Base-by-base conservation (phyloP, 2,797 vertebrate species). In the Poecilia gillii region DNA sequence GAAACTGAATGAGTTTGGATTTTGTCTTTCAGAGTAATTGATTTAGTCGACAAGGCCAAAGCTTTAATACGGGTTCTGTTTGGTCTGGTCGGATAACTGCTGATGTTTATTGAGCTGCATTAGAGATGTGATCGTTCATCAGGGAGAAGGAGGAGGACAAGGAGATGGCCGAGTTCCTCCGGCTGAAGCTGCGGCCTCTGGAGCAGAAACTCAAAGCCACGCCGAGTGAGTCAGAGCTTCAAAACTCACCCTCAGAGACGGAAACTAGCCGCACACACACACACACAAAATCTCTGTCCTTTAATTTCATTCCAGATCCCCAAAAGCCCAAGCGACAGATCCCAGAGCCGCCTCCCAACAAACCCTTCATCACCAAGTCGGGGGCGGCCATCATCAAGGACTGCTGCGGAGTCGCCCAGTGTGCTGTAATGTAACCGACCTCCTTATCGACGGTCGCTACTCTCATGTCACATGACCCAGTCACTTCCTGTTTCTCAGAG, bases 81-180 rank as follows among this genome's bases (percentile, higher is more conserved):
- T 28, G 14, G 47, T 33, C 36, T 23, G 33, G 25, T 49, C 64
- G 41, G 41, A 46, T 46, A 39, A 62, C 8, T 20, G 6, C 39
- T 47, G 74, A 51, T 62, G 33, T 71, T 66, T 46, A 64, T 41
- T 31, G 28, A 68, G 36, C 45, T 70, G n/a, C 66, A 41, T 59
- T 39, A 47, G 28, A 82, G 1, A 51, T 75, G 59, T 72, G 70
- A 70, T 82, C 14, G 47, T 4, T 11, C 49, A 78, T 74, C 93
- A 99, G 99, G 93, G 99, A 99, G 90, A 96, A 95, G 84, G 99
- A 99, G 92, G 99, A 99, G 93, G 98, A 99, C 92, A 98, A 98
- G 79, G 99, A 99, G 93, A 99, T 99, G 97, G 97, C 97, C 0
- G 99, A 99, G 93, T 99, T 99, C 92, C 96, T 99, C 88, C 94